Evolutionary conservation across 1,140 invertebrate genomes (phyloP), one percentile per base, ranked within the genome.

Genomic region (Drosophila punjabiensis): DNA sequence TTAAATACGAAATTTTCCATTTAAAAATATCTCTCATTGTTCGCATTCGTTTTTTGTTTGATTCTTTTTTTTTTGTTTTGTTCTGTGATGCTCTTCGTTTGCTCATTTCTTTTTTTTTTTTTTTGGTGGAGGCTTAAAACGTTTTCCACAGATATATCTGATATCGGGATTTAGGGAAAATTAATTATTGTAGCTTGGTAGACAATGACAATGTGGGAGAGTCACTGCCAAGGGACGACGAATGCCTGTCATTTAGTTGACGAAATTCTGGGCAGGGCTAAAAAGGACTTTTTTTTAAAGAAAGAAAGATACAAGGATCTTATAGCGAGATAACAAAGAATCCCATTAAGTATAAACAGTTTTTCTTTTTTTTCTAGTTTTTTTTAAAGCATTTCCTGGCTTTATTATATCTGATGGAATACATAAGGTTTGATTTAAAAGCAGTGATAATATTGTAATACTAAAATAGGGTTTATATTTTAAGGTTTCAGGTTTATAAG

Each of bases 21-120:
- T 88, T 88, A 83, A 87, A 87, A 87, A 87, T 74, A 79, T 90
- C 86, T 90, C 80, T 85, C 64, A 82, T 89, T 89, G 84, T 88
- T 79, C 82, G 65, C 69, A 62, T 75, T 37, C 35, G 71, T 53
- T 74, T 75, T 74, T 75, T 74, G 47, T 74, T 74, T 37, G 47
- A 55, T 30, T 24, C 24, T 24, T 47, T 20, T 20, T 47, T 45
- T 47, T n/a, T 39, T 73, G 52, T 73, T 73, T 52, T 71, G 68
- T 74, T 62, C 69, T 33, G 32, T 13, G 7, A 32, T 20, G 20
- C 35, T 30, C 43, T 50, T 73, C 60, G 65, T 81, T 85, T 90
- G 82, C 79, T 89, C 78, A 76, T 76, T 76, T 85, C 88, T 69
- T 75, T 73, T 69, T 76, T 76, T 85, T 83, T 69, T 75, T 73